Conservation (phyloP, 2,888 invertebrate genomes). For the Acronicta alni region DNA sequence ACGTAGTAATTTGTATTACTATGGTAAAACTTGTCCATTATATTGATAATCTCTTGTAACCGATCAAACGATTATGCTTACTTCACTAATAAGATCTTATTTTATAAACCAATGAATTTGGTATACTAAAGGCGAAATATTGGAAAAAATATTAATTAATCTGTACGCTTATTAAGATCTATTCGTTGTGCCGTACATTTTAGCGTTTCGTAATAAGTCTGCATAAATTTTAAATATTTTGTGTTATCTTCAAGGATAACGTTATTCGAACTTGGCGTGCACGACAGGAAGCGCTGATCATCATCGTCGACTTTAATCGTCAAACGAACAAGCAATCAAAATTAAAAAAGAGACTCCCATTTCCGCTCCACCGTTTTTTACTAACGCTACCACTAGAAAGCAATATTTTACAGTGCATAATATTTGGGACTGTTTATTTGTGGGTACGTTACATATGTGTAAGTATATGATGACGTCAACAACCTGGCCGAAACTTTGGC, state of each 20-base stretch:
- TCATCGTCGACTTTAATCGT: slow-evolving; percentile 9
- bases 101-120: no score
- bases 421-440: slow-evolving; percentile 71
- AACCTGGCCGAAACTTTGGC: slow-evolving; percentile 87
- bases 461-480: slow-evolving; percentile 80
- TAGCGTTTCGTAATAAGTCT: no score
- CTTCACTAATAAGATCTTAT: no score
- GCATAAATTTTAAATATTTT: no score
- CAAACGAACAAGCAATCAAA: slow-evolving; percentile 1
- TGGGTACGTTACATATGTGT: slow-evolving; percentile 72
- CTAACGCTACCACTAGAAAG: slow-evolving; percentile 66
- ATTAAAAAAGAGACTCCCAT: slow-evolving; percentile 1
- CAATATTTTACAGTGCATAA: slow-evolving; percentile 79
- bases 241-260: background rate
- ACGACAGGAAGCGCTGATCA: slow-evolving; percentile 26
- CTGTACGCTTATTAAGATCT: no score
- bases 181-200: no score
- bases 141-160: no score
- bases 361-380: slow-evolving; percentile 51
- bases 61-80: no score
- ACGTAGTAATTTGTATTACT: no score
- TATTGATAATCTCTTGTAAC: no score
- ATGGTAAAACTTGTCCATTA: no score
- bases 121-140: no score
- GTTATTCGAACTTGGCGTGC: slow-evolving; percentile 4